These are phyloP conservation scores for Pristionchus japonicus DNA, from an alignment of 2,888 invertebrate genomes.

Conservation along the genomic window DNA sequence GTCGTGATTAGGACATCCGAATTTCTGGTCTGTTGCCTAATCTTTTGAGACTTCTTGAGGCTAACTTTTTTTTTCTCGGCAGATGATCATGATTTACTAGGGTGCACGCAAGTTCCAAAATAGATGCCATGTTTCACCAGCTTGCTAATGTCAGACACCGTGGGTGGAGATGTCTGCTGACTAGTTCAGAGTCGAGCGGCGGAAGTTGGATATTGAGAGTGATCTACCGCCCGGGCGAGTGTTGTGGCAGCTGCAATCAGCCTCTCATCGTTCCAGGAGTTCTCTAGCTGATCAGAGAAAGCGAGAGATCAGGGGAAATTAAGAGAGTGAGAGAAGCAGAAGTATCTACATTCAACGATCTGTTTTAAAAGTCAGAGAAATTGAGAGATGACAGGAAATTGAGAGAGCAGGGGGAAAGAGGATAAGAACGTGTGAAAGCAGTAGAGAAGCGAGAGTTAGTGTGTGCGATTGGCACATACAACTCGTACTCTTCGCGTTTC, in stretches of 20 bases:
- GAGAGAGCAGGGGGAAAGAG: not conserved
- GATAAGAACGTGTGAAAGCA: conserved; percentile 5
- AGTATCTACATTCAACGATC: too few relatives aligned
- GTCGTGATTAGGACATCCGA: not conserved
- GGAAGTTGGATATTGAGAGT: conserved; percentile 14
- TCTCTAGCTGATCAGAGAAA: not conserved
- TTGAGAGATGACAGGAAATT: too few relatives aligned
- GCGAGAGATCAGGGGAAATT: not conserved
- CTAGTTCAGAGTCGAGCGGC: not conserved
- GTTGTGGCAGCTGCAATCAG: not conserved
- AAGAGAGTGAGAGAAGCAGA: not conserved
- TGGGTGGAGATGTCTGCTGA: not conserved
- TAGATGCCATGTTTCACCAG: not conserved
- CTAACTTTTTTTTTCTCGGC: too few relatives aligned
- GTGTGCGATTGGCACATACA: conserved; percentile 17
- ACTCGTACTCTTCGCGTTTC: conserved; percentile 14
- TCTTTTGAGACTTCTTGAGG: too few relatives aligned
- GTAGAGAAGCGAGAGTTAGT: not conserved
- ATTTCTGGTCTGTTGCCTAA: not conserved
- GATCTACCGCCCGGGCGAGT: conserved; percentile 12
- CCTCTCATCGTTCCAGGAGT: not conserved
- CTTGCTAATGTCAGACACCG: not conserved
- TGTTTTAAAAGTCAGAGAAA: too few relatives aligned
- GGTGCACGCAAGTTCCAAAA: too few relatives aligned
- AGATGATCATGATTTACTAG: too few relatives aligned